These are phyloP conservation scores for Helicorthomorpha holstii DNA, from an alignment of 1,140 invertebrate species.

Conservation along the genomic window DNA sequence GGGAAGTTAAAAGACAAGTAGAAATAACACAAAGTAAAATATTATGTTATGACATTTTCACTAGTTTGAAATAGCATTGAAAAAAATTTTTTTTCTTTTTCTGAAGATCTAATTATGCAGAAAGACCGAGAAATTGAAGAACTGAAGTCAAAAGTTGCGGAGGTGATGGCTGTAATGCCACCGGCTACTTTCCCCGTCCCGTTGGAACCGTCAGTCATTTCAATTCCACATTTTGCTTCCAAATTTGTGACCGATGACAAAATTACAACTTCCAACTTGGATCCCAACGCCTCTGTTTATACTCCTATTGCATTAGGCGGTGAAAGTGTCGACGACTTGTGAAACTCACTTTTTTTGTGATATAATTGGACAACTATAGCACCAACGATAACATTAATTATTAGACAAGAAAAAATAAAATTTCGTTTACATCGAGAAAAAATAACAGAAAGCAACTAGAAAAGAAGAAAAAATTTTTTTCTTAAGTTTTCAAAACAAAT, in stretches of 20 bases:
- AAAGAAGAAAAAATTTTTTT: too few relatives aligned
- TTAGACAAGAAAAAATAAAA: too few relatives aligned
- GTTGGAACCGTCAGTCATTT: slow-evolving; percentile 17
- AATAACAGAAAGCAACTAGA: too few relatives aligned
- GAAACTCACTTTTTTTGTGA: background rate
- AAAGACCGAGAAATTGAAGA: slow-evolving; percentile 82
- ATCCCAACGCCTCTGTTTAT: slow-evolving; percentile 81
- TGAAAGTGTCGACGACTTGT: background rate
- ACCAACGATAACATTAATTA: too few relatives aligned
- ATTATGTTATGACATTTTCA: background rate
- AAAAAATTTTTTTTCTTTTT: background rate
- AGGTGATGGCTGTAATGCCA: slow-evolving; percentile 81
- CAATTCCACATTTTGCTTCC: slow-evolving; percentile 12
- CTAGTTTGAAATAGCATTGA: slow-evolving; percentile 1
- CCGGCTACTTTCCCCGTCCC: slow-evolving; percentile 18
- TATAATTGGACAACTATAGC: too few relatives aligned
- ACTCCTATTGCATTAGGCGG: slow-evolving; percentile 44
- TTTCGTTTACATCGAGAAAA: too few relatives aligned
- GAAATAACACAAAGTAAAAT: slow-evolving; percentile 76
- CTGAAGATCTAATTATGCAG: slow-evolving; percentile 48
- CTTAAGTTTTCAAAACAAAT: too few relatives aligned
- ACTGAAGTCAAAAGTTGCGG: slow-evolving; percentile 73
- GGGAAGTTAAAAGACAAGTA: slow-evolving; percentile 80
- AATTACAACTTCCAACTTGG: slow-evolving; percentile 43
- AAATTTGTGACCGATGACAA: slow-evolving; percentile 14